phyloP scores from a whole-genome alignment of 2,888 invertebrate species.

The Hemicrepidius hirtus region DNA sequence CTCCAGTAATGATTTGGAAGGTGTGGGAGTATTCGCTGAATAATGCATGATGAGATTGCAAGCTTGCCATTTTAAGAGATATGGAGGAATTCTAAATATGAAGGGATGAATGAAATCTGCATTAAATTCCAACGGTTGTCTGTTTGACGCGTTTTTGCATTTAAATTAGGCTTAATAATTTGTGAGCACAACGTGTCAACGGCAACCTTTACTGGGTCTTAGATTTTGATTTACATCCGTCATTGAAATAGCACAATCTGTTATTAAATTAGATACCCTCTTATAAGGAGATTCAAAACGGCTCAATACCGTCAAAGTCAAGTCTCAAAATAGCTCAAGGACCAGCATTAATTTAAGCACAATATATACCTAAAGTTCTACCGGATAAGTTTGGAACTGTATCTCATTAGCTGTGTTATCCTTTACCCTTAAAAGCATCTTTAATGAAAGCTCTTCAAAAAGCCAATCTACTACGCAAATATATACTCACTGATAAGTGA shows the following conservation, averaged over 20 bases:
- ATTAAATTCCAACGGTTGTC: constrained; percentile 28
- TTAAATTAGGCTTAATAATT: constrained; percentile 23
- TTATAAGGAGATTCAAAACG: constrained; percentile 15
- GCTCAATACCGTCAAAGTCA: constrained; percentile 9
- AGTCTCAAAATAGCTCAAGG: constrained; percentile 27
- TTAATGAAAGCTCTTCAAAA: constrained; percentile 12
- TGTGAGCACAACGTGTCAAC: constrained; percentile 15
- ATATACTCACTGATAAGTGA: constrained; percentile 15
- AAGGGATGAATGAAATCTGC: constrained; percentile 26
- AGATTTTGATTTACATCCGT: constrained; percentile 4
- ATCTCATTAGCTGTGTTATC: constrained; percentile 27
- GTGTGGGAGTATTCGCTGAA: constrained; percentile 12
- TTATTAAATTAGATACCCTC: constrained; percentile 21
- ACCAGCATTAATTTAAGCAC: constrained; percentile 15
- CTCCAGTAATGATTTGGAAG: neutral
- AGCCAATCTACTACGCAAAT: constrained; percentile 20
- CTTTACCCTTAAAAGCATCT: constrained; percentile 7
- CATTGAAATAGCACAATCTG: neutral
- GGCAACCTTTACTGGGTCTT: constrained; percentile 7
- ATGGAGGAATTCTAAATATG: constrained; percentile 29
- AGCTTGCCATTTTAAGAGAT: constrained; percentile 20
- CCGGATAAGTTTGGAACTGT: constrained; percentile 9
- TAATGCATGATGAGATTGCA: constrained; percentile 20
- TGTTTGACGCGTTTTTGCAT: constrained; percentile 26
- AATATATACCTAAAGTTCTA: constrained; percentile 24